Evolutionary conservation across 23 tunicate species (phyloP).

Genomic region (Aplidium turbinatum): DNA sequence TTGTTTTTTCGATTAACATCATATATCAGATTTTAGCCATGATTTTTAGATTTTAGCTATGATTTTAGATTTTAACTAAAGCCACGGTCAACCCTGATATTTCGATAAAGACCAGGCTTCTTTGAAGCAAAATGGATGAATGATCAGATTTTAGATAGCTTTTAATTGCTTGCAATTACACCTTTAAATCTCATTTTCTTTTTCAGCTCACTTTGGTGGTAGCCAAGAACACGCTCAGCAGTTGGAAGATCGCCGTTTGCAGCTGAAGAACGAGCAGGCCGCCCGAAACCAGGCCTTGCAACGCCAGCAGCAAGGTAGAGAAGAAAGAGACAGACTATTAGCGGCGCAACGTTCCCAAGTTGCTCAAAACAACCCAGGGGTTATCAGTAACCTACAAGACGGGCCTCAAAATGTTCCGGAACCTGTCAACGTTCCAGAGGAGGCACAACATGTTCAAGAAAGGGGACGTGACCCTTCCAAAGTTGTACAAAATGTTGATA

Average conservation of each 20-base stretch:
- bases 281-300: background rate
- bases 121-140: no score
- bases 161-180: no score
- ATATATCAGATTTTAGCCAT: no score
- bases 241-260: constrained; percentile 1
- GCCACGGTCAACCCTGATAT: background rate
- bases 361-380: background rate
- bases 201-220: constrained; percentile 31
- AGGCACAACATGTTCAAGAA: background rate
- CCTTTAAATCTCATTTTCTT: no score
- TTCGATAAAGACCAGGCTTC: background rate
- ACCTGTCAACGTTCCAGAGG: background rate
- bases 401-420: background rate
- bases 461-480: no score
- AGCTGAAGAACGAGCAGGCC: constrained; percentile 1
- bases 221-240: background rate
- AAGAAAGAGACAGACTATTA: constrained; percentile 16
- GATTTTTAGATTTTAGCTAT: no score
- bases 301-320: constrained; percentile 6
- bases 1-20: no score
- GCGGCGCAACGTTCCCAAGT: background rate
- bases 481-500: no score
- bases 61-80: background rate
- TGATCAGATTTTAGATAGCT: no score
- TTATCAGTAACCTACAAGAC: background rate